Evolutionary conservation across 2,888 invertebrate species (phyloP), one percentile per base, ranked within the genome.

Genomic region (Drosophila putrida): DNA sequence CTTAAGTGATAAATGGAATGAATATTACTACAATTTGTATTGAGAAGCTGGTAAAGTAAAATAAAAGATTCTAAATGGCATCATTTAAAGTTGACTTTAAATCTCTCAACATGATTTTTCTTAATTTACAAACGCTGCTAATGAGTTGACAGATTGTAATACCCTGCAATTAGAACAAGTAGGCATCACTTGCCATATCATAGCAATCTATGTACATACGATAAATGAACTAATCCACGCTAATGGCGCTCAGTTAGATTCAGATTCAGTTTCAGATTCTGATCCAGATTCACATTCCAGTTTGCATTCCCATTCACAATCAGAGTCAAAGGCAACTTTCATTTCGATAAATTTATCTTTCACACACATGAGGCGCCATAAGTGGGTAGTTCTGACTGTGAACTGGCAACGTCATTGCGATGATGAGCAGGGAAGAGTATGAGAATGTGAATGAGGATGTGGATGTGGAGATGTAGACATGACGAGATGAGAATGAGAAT

Each of bases 331-430:
- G 53, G 55, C 55, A 67, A 62, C 63, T 47, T 68, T 69, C 64
- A 58, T 74, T 78, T 78, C 63, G 60, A 75, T 75, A 63, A 68
- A 69, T 68, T 68, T 74, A 50, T 49, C 63, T 69, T 47, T 50
- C 49, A 54, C 35, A 61, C 53, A 62, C 47, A 20, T n/a, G 31
- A 20, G 9, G 31, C n/a, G 27, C 13, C 13, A 46, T 27, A 58
- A 49, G 59, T 75, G 58, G 39, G 25, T 31, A 35, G 68, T 25
- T 20, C 47, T n/a, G 43, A 1, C 60, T 33, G 36, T 61, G 33
- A 60, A 67, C 47, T 49, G 47, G 57, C 78, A 78, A 62, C 70
- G 65, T 76, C 76, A 78, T 78, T 57, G 70, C 39, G 44, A 61
- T 61, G 57, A 77, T 76, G 66, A 41, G 36, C 33, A 66, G 20